Evolutionary conservation across 2,888 invertebrate genomes (phyloP), one percentile per base, ranked within the genome.

Genomic region (Sinotaia quadrata): DNA sequence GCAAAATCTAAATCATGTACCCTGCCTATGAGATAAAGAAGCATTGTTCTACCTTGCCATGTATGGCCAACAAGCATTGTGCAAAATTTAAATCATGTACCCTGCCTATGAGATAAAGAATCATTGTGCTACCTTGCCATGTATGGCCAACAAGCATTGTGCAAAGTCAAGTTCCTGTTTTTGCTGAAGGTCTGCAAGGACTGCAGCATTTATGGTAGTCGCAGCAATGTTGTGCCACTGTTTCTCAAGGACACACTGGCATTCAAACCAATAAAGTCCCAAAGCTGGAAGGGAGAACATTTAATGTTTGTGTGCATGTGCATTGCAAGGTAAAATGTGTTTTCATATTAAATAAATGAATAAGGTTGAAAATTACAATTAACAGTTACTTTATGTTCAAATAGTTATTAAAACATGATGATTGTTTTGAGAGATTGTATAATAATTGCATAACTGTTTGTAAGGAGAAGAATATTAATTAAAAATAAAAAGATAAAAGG

Each of bases 141-240:
- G 71, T 37, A 81, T 72, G 10, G 77, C 75, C 41, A 78, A 69
- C 24, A 81, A 49, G 18, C 68, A 67, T 2, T 49, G 66, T 36
- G 77, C 75, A 62, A 78, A 77, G 59, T 85, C 84, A 12, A 78
- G 58, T 57, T 82, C 82, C 74, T 86, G 85, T 59, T 70, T 75
- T 61, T 82, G 81, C 60, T 84, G 82, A 4, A 85, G 74, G 63
- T 86, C 84, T 27, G 84, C 81, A 41, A 86, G 65, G 18, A 86
- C 62, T 15, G 78, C 66, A 34, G 81, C 78, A 51, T 72, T 74
- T 21, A 82, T 71, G 51, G 78, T 80, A 5, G 78, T 73, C 27
- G 76, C 77, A 0, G 76, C 72, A 5, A 78, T 61, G 44, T 76
- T 81, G 36, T 68, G 63, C 18, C 67, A 63, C 15, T 44, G 68